Conservation (phyloP, 2,113 vertebrate genomes). For the Scartelaos histophorus region DNA sequence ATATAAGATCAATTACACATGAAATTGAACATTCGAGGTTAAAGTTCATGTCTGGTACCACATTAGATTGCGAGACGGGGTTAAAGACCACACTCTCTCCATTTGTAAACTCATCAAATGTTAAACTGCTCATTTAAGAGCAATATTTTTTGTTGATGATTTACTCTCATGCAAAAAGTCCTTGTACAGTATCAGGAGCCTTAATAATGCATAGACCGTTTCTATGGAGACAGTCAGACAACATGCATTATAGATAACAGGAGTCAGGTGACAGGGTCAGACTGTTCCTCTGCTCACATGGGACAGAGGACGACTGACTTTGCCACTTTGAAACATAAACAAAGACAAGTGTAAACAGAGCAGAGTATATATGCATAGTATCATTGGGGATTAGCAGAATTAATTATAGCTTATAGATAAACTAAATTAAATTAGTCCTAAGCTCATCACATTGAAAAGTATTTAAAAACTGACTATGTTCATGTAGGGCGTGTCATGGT, state of each 20-base stretch:
- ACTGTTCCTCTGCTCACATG: slow-evolving; percentile 18
- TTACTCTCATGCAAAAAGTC: background rate
- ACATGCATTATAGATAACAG: slow-evolving; percentile 39
- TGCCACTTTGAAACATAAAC: background rate
- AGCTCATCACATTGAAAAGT: background rate
- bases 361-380: slow-evolving; percentile 3
- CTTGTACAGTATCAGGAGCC: background rate
- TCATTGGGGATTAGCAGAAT: slow-evolving; percentile 2
- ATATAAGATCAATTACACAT: background rate
- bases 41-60: background rate
- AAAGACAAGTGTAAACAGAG: background rate
- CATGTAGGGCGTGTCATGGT: background rate
- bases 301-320: slow-evolving; percentile 19
- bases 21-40: background rate
- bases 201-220: slow-evolving; percentile 23
- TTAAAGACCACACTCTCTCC: background rate
- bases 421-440: slow-evolving; percentile 13
- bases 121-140: background rate
- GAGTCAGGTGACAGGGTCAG: slow-evolving; percentile 50
- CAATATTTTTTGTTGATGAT: background rate
- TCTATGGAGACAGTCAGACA: slow-evolving; percentile 28
- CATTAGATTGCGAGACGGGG: background rate
- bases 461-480: background rate
- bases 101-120: background rate
- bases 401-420: slow-evolving; percentile 12